These are phyloP conservation scores for Stercorarius parasiticus DNA, from an alignment of 2,113 vertebrate genomes.

Conservation along the genomic window DNA sequence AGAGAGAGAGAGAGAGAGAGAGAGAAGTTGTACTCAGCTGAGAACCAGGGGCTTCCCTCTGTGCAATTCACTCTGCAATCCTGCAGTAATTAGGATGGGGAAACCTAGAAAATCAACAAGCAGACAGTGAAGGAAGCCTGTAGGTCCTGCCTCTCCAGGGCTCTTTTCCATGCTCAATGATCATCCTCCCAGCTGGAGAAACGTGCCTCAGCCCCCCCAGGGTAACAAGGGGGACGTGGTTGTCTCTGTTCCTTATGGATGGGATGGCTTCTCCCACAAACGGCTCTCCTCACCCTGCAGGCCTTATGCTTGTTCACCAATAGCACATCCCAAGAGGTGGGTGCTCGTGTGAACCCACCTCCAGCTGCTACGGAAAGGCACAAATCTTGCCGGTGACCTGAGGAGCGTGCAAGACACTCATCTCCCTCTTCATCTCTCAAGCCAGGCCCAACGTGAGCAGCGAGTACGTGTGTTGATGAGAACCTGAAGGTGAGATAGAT, in stretches of 20 bases:
- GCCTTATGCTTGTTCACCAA: not conserved
- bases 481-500: not conserved
- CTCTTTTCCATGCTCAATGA: not conserved
- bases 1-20: not conserved
- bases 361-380: not conserved
- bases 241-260: not conserved
- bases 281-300: not conserved
- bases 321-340: not conserved
- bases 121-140: not conserved
- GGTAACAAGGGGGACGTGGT: not conserved
- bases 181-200: not conserved
- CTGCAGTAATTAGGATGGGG: not conserved
- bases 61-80: not conserved
- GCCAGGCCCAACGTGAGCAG: not conserved
- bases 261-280: not conserved
- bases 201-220: not conserved
- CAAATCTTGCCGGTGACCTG: not conserved
- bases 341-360: not conserved
- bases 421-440: not conserved
- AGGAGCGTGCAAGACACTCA: fast-evolving
- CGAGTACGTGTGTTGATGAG: not conserved
- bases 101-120: not conserved
- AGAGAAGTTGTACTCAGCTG: constrained; percentile 19
- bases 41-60: not conserved
- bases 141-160: not conserved